Base-by-base conservation (phyloP, 2,113 vertebrate species). In the Siniperca chuatsi region DNA sequence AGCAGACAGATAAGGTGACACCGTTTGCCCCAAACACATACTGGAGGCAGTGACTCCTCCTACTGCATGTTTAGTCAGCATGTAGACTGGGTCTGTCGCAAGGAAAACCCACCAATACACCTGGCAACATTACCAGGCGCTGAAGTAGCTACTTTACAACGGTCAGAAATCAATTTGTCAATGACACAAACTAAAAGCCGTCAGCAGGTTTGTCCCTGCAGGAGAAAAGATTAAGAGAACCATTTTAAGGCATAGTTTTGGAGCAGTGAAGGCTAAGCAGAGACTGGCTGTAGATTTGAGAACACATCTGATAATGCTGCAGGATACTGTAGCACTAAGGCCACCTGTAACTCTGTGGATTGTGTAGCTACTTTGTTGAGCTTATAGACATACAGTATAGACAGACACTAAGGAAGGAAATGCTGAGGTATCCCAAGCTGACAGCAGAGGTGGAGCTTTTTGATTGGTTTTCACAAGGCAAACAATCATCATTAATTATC, bases 61-160 rank as follows among this genome's bases (percentile, higher is more conserved):
- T 50, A 4, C 9, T 42, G 33, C 37, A 50, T 48, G 67, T 65
- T 37, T 16, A 29, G 54, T 78, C 50, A 58, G 68, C 29, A 57
- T n/a, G 18, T 44, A 23, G 33, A 40, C 40, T 18, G 37, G 9
- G 33, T n/a, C 25, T 75, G 48, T 66, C n/a, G 12, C 4, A 6
- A 79, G 57, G 33, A 61, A 55, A 73, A 44, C 23, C 40, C 62
- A 52, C 29, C 40, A 64, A 48, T 46, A 61, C 54, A 54, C 23
- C 44, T 70, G 58, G 48, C 20, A 54, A 40, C 50, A 58, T 78
- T 60, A 50, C 18, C 42, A 40, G 58, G 20, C 40, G 68, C 61
- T 81, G 68, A 77, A 52, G 66, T 6, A 70, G 57, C 52, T 29
- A 48, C 77, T 55, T 44, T 70, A 64, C 73, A 64, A 68, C 42